phyloP scores from a whole-genome alignment of 2,888 invertebrate species.

The Cerastis rubricosa region DNA sequence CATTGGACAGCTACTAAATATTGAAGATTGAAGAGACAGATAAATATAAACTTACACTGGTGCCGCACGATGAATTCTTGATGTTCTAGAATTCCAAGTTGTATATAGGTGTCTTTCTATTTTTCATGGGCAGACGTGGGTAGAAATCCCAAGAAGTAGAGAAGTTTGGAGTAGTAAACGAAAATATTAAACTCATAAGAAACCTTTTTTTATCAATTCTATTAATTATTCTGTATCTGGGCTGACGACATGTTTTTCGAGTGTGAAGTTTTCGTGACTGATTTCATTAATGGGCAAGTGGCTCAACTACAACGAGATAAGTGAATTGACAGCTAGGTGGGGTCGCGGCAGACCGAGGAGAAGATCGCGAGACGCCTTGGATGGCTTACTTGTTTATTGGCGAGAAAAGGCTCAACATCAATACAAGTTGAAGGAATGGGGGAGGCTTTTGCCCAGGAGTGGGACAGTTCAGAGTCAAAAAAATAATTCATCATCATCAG shows the following conservation, averaged over 20 bases:
- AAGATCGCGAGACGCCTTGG: too few species aligned
- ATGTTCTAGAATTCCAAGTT: slow-evolving; percentile 30
- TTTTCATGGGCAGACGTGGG: neutral
- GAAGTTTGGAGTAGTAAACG: too few species aligned
- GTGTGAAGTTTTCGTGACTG: neutral
- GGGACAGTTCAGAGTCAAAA: too few species aligned
- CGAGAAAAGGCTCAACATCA: too few species aligned
- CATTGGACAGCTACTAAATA: neutral
- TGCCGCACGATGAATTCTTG: slow-evolving; percentile 25
- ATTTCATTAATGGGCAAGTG: too few species aligned
- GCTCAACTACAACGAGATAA: too few species aligned
- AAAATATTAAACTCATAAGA: neutral
- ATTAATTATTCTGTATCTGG: neutral
- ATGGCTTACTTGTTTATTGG: too few species aligned
- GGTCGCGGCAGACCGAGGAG: too few species aligned
- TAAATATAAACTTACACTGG: neutral
- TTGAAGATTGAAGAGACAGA: slow-evolving; percentile 4
- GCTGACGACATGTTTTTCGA: neutral
- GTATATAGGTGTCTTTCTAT: neutral
- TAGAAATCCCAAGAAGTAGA: neutral
- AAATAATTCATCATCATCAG: too few species aligned
- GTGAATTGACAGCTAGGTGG: too few species aligned
- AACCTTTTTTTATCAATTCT: neutral
- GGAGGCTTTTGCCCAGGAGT: too few species aligned
- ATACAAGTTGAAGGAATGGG: too few species aligned